Evolutionary conservation across 2,888 invertebrate species (phyloP), one percentile per base, ranked within the genome.

Genomic region (Morinoia aosen): DNA sequence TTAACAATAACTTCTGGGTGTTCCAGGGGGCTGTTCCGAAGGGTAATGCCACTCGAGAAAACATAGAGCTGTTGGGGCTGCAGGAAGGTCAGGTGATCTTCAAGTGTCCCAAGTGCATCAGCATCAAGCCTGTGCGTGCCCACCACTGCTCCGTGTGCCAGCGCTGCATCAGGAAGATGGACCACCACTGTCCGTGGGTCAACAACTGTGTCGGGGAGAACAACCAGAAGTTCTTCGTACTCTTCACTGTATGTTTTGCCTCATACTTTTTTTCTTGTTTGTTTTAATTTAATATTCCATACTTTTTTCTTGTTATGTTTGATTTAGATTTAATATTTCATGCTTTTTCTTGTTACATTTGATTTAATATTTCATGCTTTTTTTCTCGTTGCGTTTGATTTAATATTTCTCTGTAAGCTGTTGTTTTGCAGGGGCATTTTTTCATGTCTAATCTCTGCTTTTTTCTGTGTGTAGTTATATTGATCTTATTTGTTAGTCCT

Each of bases 121-220:
- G 99, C 97, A 99, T 99, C 97, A 99, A 99, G 97, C 99, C 99
- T 0, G 99, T 99, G 97, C 98, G 99, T 96, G 99, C 99, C 0
- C 99, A 99, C 97, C 99, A 99, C 97, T 99, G 99, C 97, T 99
- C 99, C 0, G 99, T 99, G 40, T 99, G 99, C 97, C 99, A 99
- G 97, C 95, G 98, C 97, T 98, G 98, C 97, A 98, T 98, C 96
- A 97, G 98, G 96, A 98, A 98, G 97, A 98, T 98, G 98, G 98
- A 98, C 97, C 98, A 98, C 97, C 98, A 98, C 97, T 98, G 98
- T 97, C 99, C 99, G 0, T 99, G 99, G 99, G 99, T 99, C 16
- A 99, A 99, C 97, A 99, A 99, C 97, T 99, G 99, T 97, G 99
- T 99, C 4, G 99, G 99, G 48, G 99, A 99, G 97, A 99, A 98